phyloP scores from a whole-genome alignment of 2,113 vertebrate genomes.

The Micronisus gabar region DNA sequence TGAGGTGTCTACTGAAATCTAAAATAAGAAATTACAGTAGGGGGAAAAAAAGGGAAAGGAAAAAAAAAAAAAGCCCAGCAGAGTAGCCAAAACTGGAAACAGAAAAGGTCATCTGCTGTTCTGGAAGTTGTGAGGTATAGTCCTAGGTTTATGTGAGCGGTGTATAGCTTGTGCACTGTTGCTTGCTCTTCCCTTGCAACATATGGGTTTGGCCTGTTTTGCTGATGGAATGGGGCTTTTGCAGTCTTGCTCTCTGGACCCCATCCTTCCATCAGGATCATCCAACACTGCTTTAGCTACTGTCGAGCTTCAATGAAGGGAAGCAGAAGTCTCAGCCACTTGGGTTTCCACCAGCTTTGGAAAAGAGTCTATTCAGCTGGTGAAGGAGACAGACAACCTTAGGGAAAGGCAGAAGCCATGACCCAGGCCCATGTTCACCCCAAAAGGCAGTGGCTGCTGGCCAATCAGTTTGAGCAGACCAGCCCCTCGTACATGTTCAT shows the following conservation, averaged over 20 bases:
- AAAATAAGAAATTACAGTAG: conserved; percentile 55
- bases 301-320: neutral
- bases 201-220: neutral
- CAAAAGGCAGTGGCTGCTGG: neutral
- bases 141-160: neutral
- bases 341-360: neutral
- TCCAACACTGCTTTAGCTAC: neutral
- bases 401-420: neutral
- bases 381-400: neutral
- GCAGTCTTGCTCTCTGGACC: neutral
- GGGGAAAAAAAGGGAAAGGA: rapidly evolving
- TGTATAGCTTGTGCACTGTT: conserved; percentile 18
- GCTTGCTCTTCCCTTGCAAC: neutral
- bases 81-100: neutral
- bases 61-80: neutral
- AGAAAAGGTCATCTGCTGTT: conserved; percentile 52
- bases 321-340: neutral
- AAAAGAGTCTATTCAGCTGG: neutral
- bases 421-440: neutral
- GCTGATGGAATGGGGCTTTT: neutral
- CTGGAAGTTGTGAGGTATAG: conserved; percentile 34
- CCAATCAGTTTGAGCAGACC: neutral
- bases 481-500: rapidly evolving
- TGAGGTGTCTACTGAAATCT: conserved; percentile 50
- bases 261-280: neutral